Evolutionary conservation across 2,797 vertebrate species (phyloP), one percentile per base, ranked within the genome.

Genomic region (Parauchenoglanis punctatus): DNA sequence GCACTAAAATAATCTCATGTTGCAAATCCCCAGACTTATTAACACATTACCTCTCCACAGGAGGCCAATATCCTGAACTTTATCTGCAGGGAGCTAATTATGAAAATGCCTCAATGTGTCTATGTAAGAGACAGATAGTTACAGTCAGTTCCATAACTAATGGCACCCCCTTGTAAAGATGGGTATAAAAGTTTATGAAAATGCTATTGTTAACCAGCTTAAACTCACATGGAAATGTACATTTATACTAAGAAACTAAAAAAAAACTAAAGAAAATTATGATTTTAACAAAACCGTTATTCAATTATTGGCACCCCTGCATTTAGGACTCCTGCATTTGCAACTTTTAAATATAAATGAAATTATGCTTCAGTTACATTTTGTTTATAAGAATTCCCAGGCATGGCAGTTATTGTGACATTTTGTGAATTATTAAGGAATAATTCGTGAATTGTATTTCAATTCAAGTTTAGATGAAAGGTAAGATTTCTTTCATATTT

Each of bases 31-130:
- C 81, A 87, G 85, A 92, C 86, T 87, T 84, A 90, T 92, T 91
- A 92, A 89, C 87, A 87, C 61, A 83, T 91, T 91, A 88, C 83
- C 73, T 83, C 90, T 89, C 85, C 86, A 87, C 89, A 78, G 89
- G 90, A 87, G 87, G 76, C 88, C 89, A 86, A 85, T 89, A 87
- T 89, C 90, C 87, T 90, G 87, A 91, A 91, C 85, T 88, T 88
- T 90, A 87, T 88, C 89, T 85, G 83, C 83, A 85, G 88, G 86
- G 88, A 88, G 61, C 85, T 91, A 90, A 91, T 91, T 91, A 90
- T 78, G 72, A 89, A 88, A 89, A 86, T 28, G 65, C 25, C 46
- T 77, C 56, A 11, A n/a, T 87, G 81, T 88, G 77, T 84, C 75
- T 80, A 72, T 83, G 76, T 63, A 52, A 63, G 31, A 65, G 81